Conservation (phyloP, 2,888 invertebrate species). For the Heliconius sara region DNA sequence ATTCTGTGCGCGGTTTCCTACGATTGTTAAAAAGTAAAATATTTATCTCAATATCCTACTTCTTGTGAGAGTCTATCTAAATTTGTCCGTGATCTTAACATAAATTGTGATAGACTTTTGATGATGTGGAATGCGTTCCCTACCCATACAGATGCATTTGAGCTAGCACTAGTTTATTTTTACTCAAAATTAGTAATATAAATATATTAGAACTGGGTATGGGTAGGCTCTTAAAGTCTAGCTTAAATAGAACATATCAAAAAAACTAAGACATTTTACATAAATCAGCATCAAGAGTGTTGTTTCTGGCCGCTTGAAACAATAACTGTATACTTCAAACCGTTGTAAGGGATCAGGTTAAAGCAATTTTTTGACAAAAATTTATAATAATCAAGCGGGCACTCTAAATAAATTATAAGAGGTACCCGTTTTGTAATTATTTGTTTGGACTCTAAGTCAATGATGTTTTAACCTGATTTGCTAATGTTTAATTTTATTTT, state of each 20-base stretch:
- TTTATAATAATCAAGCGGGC: conserved; percentile 28
- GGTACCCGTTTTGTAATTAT: conserved; percentile 31
- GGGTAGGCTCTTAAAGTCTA: conserved; percentile 73
- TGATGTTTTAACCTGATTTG: conserved; percentile 51
- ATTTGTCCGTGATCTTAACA: conserved; percentile 78
- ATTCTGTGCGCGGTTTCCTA: conserved; percentile 77
- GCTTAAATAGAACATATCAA: conserved; percentile 64
- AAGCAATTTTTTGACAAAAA: conserved; percentile 46
- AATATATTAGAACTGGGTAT: conserved; percentile 52
- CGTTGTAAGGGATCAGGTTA: conserved; percentile 59
- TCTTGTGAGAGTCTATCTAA: conserved; percentile 77
- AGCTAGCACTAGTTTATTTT: conserved; percentile 77
- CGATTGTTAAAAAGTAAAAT: conserved; percentile 82
- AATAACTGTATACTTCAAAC: conserved; percentile 67
- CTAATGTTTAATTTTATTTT: conserved; percentile 42
- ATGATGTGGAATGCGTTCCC: conserved; percentile 61
- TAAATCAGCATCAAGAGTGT: conserved; percentile 64
- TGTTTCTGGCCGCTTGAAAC: conserved; percentile 77
- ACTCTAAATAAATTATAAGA: conserved; percentile 26
- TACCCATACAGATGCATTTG: conserved; percentile 65
- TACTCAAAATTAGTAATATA: conserved; percentile 33
- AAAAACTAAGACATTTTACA: conserved; percentile 47
- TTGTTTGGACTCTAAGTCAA: conserved; percentile 37
- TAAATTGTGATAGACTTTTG: conserved; percentile 82
- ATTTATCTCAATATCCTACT: conserved; percentile 77